Evolutionary conservation across 2,888 invertebrate species (phyloP), one percentile per base, ranked within the genome.

Genomic region (Enchytraeus crypticus): DNA sequence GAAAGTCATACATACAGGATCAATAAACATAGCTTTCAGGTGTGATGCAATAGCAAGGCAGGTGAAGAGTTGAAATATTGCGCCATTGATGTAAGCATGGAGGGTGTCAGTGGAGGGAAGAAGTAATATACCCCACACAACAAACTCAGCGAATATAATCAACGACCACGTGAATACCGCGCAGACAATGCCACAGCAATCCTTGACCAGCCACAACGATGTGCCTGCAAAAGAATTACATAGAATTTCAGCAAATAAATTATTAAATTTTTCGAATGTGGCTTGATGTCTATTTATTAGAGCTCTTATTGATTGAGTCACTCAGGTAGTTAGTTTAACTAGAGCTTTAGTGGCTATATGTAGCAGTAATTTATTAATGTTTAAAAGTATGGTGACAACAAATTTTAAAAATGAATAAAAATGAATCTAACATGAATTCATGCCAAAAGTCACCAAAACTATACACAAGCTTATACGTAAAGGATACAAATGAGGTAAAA

Each of bases 101-200:
- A 70, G 63, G 69, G 84, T 84, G 85, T 88, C 87, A 69, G 84
- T 84, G 69, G 88, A 86, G 66, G 89, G 80, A 66, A 89, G 84
- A 69, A 92, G 86, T 49, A 90, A 90, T 76, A 86, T 83, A 72
- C 88, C 73, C 64, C 74, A 84, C 62, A 91, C 86, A 62, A 90
- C 91, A 81, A 89, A 92, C 79, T 91, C 89, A 23, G 91, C 90
- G 77, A 91, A 92, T 71, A 88, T 83, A 53, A 92, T 84, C 56
- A 90, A 87, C 57, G 84, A 77, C 80, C 90, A 92, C 47, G 90
- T 90, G 69, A 90, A 83, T 64, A 88, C 77, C 64, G 90, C 85
- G 79, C 91, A 92, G 64, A 87, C 84, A 71, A 90, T 84, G 68
- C 91, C 91, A 79, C 90, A 92, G 59, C 88, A 88, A 83, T 91